Evolutionary conservation across 1,140 invertebrate species (phyloP), one percentile per base, ranked within the genome.

Genomic region (Laupala kohalensis): DNA sequence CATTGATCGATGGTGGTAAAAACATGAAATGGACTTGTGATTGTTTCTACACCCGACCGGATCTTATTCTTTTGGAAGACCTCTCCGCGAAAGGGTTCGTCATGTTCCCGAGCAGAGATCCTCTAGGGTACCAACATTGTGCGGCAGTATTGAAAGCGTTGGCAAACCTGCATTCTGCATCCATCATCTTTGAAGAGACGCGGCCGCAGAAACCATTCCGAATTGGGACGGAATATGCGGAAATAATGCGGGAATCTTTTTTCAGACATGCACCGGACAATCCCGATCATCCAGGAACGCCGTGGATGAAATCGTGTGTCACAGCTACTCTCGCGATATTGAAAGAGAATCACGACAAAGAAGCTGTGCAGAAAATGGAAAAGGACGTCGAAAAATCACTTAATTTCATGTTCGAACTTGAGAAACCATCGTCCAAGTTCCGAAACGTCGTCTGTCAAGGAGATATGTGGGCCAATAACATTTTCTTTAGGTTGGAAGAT

Each of bases 391-490:
- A 15, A 13, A 13, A 64, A 26, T 6, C 69, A 24, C 25, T 67
- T 24, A 69, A 69, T 53, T 25, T 63, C 4, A 30, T 68, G 6
- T 69, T 69, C 53, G 53, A 69, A 28, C 25, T 72, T 25, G 25
- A 67, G 26, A 69, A 72, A 69, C 71, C 71, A 13, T 72, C 71
- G 12, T 26, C 15, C 13, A 23, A 27, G 19, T 72, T 26, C 25
- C 67, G 65, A 25, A 72, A 72, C 64, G 71, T 72, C 63, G 27
- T 72, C 6, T 62, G 29, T 27, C 71, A 72, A 23, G 71, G 71
- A 12, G 67, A 68, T 26, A 23, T 72, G 23, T 63, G 37, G 13
- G 24, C 27, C 0, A 63, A 27, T 24, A 72, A 69, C 25, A 64
- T 68, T 19, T 28, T 72, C 6, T 72, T 72, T 29, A 15, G 29